phyloP scores from a whole-genome alignment of 35 echinoderm and acorn worm genomes.

The Hemicentrotus pulcherrimus region DNA sequence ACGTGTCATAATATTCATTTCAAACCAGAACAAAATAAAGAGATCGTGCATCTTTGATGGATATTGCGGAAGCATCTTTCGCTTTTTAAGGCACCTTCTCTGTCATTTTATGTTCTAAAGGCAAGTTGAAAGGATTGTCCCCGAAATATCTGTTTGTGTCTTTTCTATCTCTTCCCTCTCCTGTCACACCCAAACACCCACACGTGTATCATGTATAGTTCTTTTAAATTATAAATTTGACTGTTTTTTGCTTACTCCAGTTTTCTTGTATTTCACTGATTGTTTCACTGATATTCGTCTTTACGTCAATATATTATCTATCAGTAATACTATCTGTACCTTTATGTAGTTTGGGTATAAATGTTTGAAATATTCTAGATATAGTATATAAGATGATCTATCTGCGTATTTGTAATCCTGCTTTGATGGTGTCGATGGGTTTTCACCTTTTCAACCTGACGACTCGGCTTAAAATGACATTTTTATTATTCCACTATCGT shows the following conservation, averaged over 20 bases:
- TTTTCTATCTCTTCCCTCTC: neutral
- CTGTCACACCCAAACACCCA: neutral
- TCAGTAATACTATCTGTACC: no score
- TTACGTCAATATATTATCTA: no score
- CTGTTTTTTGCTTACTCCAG: neutral
- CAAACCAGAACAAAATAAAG: neutral
- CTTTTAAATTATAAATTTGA: neutral
- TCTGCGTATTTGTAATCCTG: no score
- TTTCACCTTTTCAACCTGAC: no score
- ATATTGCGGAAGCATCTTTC: neutral
- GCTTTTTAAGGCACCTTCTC: neutral
- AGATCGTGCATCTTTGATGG: neutral
- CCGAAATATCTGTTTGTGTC: neutral
- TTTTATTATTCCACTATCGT: no score
- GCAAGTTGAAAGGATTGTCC: neutral
- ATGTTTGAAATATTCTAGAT: no score
- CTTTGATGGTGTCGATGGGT: no score
- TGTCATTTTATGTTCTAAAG: neutral
- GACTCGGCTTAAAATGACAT: no score
- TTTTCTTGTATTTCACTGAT: no score
- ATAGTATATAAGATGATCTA: no score
- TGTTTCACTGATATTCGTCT: no score
- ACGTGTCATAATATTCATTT: conserved; percentile 42
- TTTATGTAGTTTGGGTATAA: no score
- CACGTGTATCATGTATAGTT: neutral